Base-by-base conservation (phyloP, 2,888 invertebrate genomes). In the Meta bourneti region DNA sequence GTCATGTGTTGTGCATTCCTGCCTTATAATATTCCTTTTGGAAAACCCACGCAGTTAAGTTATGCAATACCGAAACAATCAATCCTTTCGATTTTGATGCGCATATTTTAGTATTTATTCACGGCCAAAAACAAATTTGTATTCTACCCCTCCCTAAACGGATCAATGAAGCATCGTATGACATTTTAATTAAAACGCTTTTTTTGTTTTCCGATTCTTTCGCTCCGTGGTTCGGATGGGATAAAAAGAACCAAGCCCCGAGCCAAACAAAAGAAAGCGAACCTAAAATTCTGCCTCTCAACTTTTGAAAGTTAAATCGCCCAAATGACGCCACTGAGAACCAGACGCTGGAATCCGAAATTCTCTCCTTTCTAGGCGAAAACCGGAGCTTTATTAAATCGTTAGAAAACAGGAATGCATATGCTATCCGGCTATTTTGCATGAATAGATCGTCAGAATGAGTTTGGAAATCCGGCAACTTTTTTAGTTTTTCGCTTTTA, bases 341-440 rank as follows among this genome's bases (percentile, higher is more conserved):
- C 79, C 71, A 79, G 79, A 54, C 54, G 78, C 70, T 20, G 79
- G 80, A 87, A 80, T 87, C 20, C 80, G 72, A 71, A 87, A 87
- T 80, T 87, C 80, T 72, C 77, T 86, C 13, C 34, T 52, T 78
- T 61, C 61, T 52, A 9, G 13, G 61, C 16, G 87, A 54, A 87
- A 72, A 77, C 20, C 49, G 71, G 49, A 71, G 87, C 87, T 87
- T 87, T 87, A 87, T 87, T 87, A 87, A 87, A 87, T 87, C 87
- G 87, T 87, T 87, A 80, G 87, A 79, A 87, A 87, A 87, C 87
- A 80, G 87, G 79, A 87, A 87, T 87, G 87, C 87, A 72, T 69
- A 72, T 70, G 80, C 54, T 83, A 20, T 16, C 52, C 20, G 16
- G 52, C 87, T 87, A 71, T 80, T 87, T 87, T 80, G 87, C 87